Evolutionary conservation across 2,888 invertebrate genomes (phyloP), one percentile per base, ranked within the genome.

Genomic region (Leptothorax acervorum): DNA sequence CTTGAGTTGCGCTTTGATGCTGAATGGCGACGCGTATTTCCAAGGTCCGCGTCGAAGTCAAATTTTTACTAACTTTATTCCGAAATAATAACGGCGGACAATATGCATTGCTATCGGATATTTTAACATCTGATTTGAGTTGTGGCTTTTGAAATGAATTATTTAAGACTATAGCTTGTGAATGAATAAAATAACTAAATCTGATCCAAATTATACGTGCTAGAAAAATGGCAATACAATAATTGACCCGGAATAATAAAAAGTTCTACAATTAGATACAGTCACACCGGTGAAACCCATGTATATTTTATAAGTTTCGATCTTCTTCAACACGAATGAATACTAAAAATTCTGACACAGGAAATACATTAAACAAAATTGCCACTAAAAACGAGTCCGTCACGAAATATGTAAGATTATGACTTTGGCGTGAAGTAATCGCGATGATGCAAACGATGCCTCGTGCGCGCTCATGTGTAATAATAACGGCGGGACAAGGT

Each of bases 41-140:
- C 87, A 85, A 88, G 84, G 71, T 28, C n/a, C 57, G 65, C 71
- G 79, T 70, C 79, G 76, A 86, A 83, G 84, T 86, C 87, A 82
- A n/a, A 55, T 71, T 73, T 89, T 88, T 85, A 79, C 75, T 87
- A 89, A 81, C 66, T 18, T 53, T 23, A 68, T 28, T 60, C 8
- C n/a, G 53, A 42, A 68, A 66, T 42, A n/a, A 45, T 66, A 55
- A 55, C 12, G 4, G 6, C 6, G 15, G 28, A n/a, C 12, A 65
- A 65, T 23, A 23, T 23, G 23, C 0, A 3, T 65, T 35, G 51
- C 6, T 39, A 6, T 51, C 28, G 51, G 12, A 28, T 12, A 55
- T 76, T 42, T 55, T 66, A 66, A 8, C n/a, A 12, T 39, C 6
- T 18, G 0, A 18, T 42, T 42, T 18, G 12, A 42, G 3, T 23